phyloP scores from a whole-genome alignment of 2,113 vertebrate species.

The Martes martes region DNA sequence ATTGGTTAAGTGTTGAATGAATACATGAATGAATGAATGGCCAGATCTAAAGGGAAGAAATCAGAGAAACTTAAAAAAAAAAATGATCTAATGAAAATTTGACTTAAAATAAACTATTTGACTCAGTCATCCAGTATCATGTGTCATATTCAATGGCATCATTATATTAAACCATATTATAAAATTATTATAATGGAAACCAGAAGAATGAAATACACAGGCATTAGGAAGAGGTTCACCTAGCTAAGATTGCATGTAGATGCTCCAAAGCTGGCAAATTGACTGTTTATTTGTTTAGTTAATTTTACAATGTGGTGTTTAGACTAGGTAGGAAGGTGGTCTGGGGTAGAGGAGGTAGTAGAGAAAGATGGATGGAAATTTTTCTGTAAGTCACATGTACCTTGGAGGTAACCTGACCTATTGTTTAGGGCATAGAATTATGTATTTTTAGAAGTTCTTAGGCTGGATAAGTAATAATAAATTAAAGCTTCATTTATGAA shows the following conservation, averaged over 20 bases:
- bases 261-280: background rate
- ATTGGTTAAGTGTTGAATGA: background rate
- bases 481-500: background rate
- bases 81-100: background rate
- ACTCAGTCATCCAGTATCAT: background rate
- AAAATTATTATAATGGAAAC: background rate
- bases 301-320: background rate
- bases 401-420: background rate
- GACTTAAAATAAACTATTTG: background rate
- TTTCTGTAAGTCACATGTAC: background rate
- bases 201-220: background rate
- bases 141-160: background rate
- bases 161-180: background rate
- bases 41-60: background rate
- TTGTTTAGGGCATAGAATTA: background rate
- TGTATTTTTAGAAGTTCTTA: background rate
- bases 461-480: background rate
- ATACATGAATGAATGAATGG: background rate
- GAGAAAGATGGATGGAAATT: background rate
- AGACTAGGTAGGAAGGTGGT: background rate
- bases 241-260: background rate
- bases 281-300: background rate
- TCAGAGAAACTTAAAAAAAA: background rate
- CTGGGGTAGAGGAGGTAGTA: background rate
- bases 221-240: background rate